phyloP scores from a whole-genome alignment of 2,888 invertebrate genomes.

The Chouioia cunea region DNA sequence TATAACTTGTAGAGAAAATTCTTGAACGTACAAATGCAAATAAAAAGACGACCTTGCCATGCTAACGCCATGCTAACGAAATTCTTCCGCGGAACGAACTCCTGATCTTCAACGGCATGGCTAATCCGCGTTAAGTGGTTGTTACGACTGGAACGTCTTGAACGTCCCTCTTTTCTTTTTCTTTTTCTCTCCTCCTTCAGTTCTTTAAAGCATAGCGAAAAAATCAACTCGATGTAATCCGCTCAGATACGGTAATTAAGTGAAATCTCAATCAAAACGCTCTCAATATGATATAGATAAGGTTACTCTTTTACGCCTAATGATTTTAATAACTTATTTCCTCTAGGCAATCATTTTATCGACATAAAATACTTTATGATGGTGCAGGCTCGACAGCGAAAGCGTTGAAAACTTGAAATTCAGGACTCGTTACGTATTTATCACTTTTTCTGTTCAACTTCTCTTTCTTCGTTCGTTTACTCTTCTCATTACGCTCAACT shows the following conservation, averaged over 20 bases:
- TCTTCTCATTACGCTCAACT: too few species aligned
- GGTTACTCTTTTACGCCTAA: too few species aligned
- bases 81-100: neutral
- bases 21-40: slow-evolving; percentile 6
- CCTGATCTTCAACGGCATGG: slow-evolving; percentile 48
- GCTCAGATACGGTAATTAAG: slow-evolving; percentile 15
- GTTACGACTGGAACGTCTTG: slow-evolving; percentile 47
- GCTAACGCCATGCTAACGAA: neutral
- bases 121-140: slow-evolving; percentile 58
- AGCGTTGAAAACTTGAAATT: too few species aligned
- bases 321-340: neutral
- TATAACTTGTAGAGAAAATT: too few species aligned
- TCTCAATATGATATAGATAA: neutral
- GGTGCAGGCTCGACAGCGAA: too few species aligned
- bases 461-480: too few species aligned
- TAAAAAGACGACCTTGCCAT: slow-evolving; percentile 7
- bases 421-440: too few species aligned
- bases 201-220: slow-evolving; percentile 8
- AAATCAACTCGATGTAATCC: slow-evolving; percentile 12
- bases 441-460: too few species aligned
- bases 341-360: slow-evolving; percentile 19
- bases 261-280: slow-evolving; percentile 7
- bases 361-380: neutral
- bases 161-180: neutral
- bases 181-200: neutral